Evolutionary conservation across 2,797 vertebrate genomes (phyloP), one percentile per base, ranked within the genome.

Genomic region (Galago senegalensis): DNA sequence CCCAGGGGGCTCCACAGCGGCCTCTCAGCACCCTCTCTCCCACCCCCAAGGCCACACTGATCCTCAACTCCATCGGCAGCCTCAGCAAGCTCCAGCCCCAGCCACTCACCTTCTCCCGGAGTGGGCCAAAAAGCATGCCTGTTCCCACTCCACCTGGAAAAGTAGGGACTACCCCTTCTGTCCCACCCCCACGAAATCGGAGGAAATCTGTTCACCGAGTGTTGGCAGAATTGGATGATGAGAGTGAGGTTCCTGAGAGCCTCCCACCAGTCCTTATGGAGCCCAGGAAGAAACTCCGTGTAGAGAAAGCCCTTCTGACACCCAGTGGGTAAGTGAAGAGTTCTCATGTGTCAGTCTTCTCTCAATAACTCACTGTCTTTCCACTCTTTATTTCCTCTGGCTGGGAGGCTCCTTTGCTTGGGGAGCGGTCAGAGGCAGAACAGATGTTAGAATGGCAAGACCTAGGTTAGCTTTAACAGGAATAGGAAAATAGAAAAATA

Each of bases 51-150:
- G 98, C 99, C 97, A 99, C 99, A 0, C 98, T 99, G 97, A 99
- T 99, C 97, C 99, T 99, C 83, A 99, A 98, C 98, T 99, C 99
- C 97, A 99, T 99, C 20, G 99, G 99, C 97, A 99, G 99, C 97
- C 99, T 99, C 93, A 99, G 99, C 93, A 99, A 99, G 98, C 98
- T 99, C 98, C 99, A 98, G 89, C 98, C 99, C 56, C 99, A 99
- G 92, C 98, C 99, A 82, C 99, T 99, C 98, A 99, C 99, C 89
- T 99, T 94, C 73, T 98, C 97, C 27, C 85, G 94, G 40, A 72
- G 89, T 4, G 76, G 80, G 89, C 87, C 96, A 9, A 96, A 96
- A 60, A 92, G 75, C 61, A 70, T 49, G 17, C 87, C 96, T 18
- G 8, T 31, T 83, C 25, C 82, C 75, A 75, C 87, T 25, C 72